Evolutionary conservation across 23 tunicate genomes (phyloP), one percentile per base, ranked within the genome.

Genomic region (Oikopleura albicans): DNA sequence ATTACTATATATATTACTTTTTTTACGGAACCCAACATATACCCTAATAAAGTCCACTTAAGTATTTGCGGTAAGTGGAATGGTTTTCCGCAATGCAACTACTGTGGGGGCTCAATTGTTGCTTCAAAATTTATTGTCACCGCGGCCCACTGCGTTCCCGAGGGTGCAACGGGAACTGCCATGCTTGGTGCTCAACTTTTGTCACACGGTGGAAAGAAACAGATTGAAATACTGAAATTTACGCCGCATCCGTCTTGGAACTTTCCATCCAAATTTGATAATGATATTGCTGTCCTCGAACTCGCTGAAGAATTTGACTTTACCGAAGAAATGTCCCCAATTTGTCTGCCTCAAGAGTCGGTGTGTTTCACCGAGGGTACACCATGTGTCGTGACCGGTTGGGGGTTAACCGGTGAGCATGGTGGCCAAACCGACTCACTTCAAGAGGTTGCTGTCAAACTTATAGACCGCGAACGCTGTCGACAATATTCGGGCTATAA

Each of bases 301-400:
- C 27, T 71, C 4, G 79, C 27, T 22, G 79, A 71, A 16, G 37
- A 71, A 71, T 2, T 71, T 29, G 37, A 16, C 2, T 71, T 71
- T 29, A 71, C 79, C 35, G 79, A 71, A 2, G 35, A 71, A 29
- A 37, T 71, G 2, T 71, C 79, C 4, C 79, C 79, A 22, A 71
- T 71, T 16, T 71, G 79, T 31, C 37, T 71, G 27, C 79, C 79
- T 71, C 27, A 71, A 71, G 37, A 71, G 37, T 27, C 33, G 37
- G 79, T 71, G 28, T 71, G 79, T 71, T 71, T 71, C 35, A 12
- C 79, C 4, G 79, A 71, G 35, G 79, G 79, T 4, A 71, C 79
- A 12, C 79, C 79, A 2, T 71, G 79, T 29, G 79, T 71, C 4
- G 79, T 29, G 4, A 71, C 79, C 36, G 79, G 79, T 2, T 71